Evolutionary conservation across 2,113 vertebrate species (phyloP), one percentile per base, ranked within the genome.

Genomic region (Anarrhichthys ocellatus): DNA sequence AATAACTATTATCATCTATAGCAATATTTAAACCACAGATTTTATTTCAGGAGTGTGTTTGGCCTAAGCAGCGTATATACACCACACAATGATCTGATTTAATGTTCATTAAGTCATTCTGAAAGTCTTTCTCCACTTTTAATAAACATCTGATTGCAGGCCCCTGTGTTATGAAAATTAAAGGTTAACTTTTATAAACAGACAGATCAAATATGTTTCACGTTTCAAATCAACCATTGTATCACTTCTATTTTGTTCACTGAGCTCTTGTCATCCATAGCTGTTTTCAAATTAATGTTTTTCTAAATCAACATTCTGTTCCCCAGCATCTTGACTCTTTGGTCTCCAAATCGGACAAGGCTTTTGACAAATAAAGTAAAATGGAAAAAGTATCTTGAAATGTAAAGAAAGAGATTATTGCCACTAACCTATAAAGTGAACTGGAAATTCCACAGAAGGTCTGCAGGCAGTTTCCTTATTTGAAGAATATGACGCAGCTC

Each of bases 401-500:
- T 62, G 42, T 3, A 13, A 22, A 48, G 22, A 61, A 59, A 76
- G 24, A 15, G 1, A 46, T 48, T 17, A 17, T 34, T 9, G 3
- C 61, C 59, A 84, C 81, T 18, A 10, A 92, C 85, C 77, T 0
- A n/a, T 61, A 36, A 42, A 42, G 52, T 15, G 0, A 80, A 40
- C 15, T 6, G 61, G 18, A 81, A 75, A 42, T 34, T 66, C 34
- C 62, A 10, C 36, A 9, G 4, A 24, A 73, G 52, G 2, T 63
- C 50, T 52, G 22, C 29, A 73, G 61, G 8, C 50, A 84, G 74
- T 66, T 74, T 86, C 61, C 61, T 61, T 66, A 34, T 81, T 64
- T 10, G 0, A 15, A 46, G 56, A 34, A 4, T 18, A 13, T 36
- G 13, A 56, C 0, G 1, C 46, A 0, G 0, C 15, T 40, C n/a